A percentile compares a stretch with the other conserved stretches of the same genome.
These are phyloP conservation scores for Gnathonemus longibarbis DNA, from an alignment of 2,113 vertebrate genomes.

Conservation along the genomic window DNA sequence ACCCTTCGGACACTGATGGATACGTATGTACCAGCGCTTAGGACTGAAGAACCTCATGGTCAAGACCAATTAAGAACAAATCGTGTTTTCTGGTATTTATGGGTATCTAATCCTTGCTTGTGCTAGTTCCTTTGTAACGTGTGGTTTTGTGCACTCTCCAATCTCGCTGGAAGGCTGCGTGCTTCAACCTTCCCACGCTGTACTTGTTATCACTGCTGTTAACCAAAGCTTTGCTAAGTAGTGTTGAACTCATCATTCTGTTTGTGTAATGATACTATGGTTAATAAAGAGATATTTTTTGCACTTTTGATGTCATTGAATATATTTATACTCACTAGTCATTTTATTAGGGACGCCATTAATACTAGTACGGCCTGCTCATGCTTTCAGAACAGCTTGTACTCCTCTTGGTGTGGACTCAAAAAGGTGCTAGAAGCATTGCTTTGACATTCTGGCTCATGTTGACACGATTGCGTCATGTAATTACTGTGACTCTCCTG, in stretches of 20 bases:
- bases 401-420: neutral
- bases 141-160: conserved; percentile 28
- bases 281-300: conserved; percentile 51
- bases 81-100: conserved; percentile 16
- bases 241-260: conserved; percentile 30
- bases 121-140: conserved; percentile 11
- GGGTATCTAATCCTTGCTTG: neutral
- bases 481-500: neutral
- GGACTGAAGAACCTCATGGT: neutral
- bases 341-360: neutral
- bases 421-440: neutral
- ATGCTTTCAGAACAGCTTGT: neutral
- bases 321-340: neutral
- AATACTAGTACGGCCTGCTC: neutral
- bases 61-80: neutral
- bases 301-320: conserved; percentile 24
- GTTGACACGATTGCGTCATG: neutral
- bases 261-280: conserved; percentile 39
- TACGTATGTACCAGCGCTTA: neutral
- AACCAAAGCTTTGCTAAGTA: conserved; percentile 37
- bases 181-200: conserved; percentile 9
- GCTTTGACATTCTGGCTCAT: neutral
- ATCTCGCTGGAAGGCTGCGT: conserved; percentile 18
- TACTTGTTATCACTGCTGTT: conserved; percentile 31
- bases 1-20: neutral